Evolutionary conservation across 1,140 invertebrate species (phyloP).

Genomic region (Caerostris extrusa): DNA sequence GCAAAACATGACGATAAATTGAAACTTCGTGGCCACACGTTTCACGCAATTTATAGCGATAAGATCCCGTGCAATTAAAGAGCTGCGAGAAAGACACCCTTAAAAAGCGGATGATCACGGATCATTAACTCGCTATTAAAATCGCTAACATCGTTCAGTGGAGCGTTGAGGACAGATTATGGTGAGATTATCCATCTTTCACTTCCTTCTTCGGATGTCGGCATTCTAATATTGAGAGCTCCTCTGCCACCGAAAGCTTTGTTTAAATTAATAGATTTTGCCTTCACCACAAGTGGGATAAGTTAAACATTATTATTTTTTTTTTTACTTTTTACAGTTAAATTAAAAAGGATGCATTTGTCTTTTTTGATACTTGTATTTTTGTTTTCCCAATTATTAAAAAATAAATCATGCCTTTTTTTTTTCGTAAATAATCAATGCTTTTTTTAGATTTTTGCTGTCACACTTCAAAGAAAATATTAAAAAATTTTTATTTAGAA

Average conservation of each 20-base stretch:
- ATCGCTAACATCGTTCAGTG: conserved; percentile 58
- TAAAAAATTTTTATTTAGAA: no score
- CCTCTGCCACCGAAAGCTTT: conserved; percentile 1
- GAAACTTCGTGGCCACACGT: conserved; percentile 16
- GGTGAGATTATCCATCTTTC: conserved; percentile 51
- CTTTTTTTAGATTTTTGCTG: no score
- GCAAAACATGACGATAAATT: conserved; percentile 36
- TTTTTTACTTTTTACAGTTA: no score
- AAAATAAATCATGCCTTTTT: no score
- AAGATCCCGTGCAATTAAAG: conserved; percentile 44
- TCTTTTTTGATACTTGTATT: no score
- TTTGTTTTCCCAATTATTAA: no score
- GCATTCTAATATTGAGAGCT: not conserved
- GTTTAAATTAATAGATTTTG: conserved; percentile 21
- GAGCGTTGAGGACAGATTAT: conserved; percentile 63
- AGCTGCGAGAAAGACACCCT: not conserved
- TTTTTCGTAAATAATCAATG: no score
- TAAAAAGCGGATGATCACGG: conserved; percentile 50
- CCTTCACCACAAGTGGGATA: not conserved
- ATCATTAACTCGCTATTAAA: conserved; percentile 72
- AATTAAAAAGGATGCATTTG: no score
- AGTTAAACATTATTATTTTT: no score
- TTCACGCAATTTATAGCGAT: conserved; percentile 14
- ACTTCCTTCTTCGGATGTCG: conserved; percentile 10
- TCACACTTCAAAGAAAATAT: no score